Evolutionary conservation across 1,140 invertebrate genomes (phyloP), one percentile per base, ranked within the genome.

Genomic region (Drosophila sturtevanti): DNA sequence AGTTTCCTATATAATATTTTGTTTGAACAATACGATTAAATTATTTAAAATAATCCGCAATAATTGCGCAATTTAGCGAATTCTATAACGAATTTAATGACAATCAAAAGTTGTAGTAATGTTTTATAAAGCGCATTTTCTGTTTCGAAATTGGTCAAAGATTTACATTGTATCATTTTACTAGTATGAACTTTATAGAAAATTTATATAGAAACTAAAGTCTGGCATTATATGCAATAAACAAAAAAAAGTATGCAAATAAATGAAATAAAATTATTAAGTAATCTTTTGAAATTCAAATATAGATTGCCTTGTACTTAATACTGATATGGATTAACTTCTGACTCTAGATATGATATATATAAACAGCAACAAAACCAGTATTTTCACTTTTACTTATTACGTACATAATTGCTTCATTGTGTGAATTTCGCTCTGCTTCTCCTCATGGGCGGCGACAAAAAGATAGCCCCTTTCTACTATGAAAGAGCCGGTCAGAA

Each of bases 401-500:
- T n/a, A n/a, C n/a, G n/a, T n/a, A n/a, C n/a, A n/a, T n/a, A n/a
- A n/a, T n/a, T n/a, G n/a, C n/a, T n/a, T n/a, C n/a, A n/a, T n/a
- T n/a, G n/a, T n/a, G n/a, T n/a, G n/a, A n/a, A n/a, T n/a, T n/a
- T n/a, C n/a, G n/a, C 12, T 14, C 12, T n/a, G 24, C n/a, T 9
- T 24, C n/a, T 27, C 21, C 54, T 1, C 14, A 34, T 48, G 21
- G 16, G 16, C 14, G 21, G 10, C 18, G 44, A 31, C 2, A 10
- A 9, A 22, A 55, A 56, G 14, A 56, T 22, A 34, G 22, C 10
- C 3, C 4, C 3, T 22, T 5, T 16, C 22, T 18, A 6, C 9
- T 9, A 54, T 24, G 62, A 75, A 75, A 71, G 51, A 34, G 22
- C 6, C 9, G 3, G 27, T n/a, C 16, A 21, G 21, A 37, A 52